phyloP scores from a whole-genome alignment of 64 coral and sea anemone species.

The Actinia equina region DNA sequence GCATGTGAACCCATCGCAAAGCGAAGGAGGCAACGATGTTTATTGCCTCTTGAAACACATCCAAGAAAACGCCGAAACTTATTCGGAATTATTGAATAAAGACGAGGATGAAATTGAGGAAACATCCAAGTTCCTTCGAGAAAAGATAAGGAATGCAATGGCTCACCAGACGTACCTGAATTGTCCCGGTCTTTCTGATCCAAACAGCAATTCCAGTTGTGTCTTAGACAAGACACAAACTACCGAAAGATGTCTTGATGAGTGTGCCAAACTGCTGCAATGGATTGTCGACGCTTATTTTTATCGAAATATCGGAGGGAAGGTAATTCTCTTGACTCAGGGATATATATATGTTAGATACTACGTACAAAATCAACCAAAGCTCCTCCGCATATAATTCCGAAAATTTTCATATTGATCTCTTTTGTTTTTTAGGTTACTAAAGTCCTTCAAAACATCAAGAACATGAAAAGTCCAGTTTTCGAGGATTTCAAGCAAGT shows the following conservation, averaged over 20 bases:
- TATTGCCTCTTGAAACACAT: constrained; percentile 6
- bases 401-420: no score
- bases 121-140: not conserved
- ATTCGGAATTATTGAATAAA: not conserved
- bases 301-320: not conserved
- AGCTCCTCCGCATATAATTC: no score
- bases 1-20: not conserved
- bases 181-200: not conserved
- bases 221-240: not conserved
- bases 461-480: not conserved
- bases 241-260: not conserved
- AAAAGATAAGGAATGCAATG: not conserved
- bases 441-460: not conserved
- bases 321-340: not conserved
- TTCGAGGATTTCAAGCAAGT: not conserved
- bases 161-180: constrained; percentile 11
- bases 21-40: not conserved
- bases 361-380: no score
- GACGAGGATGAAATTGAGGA: not conserved
- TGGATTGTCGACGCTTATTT: not conserved
- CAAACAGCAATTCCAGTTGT: not conserved
- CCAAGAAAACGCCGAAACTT: not conserved
- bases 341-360: no score
- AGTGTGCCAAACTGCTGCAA: not conserved
- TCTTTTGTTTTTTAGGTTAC: not conserved